Evolutionary conservation across 2,888 invertebrate genomes (phyloP), one percentile per base, ranked within the genome.

Genomic region (Protonemura montana): DNA sequence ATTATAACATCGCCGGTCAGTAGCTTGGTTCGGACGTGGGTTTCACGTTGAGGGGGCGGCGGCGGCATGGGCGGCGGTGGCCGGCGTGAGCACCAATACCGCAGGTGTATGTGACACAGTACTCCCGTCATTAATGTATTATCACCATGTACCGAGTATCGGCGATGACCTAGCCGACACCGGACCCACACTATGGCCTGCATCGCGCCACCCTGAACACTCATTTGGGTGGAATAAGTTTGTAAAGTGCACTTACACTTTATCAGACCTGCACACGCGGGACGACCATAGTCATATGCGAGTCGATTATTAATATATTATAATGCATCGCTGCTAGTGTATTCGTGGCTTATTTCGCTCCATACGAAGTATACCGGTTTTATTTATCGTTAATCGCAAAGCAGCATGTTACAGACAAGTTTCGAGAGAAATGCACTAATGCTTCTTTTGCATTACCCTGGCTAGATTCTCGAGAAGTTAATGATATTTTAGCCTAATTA

Each of bases 61-160:
- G 78, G 78, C 28, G 26, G 28, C 26, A 16, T 3, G 26, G 28
- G 28, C 28, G 28, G 28, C 27, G 78, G 78, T 26, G 78, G 78
- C n/a, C 27, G 78, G 78, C 27, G 78, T 26, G 78, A 28, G 78
- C 21, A 13, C 78, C 27, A 28, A 76, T 28, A 28, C 30, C 81
- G 28, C 81, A 81, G 81, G 81, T 81, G 81, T 29, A 81, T 30
- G 30, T 81, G 81, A 30, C 81, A 81, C 5, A 5, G 28, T 16
- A 29, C 30, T 30, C 81, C 21, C 81, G 28, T 59, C 78, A 78
- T 78, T 78, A 78, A 28, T 78, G 78, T 78, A 78, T 59, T 59
- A 59, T 59, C 59, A 78, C 78, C 25, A 16, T 78, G 78, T 78
- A 27, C 25, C 78, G 59, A 59, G 16, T 21, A 59, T 59, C 59